A percentile compares a stretch with the other conserved stretches of the same genome.
Conservation (phyloP, 2,113 vertebrate species). For the Protobothrops mucrosquamatus region DNA sequence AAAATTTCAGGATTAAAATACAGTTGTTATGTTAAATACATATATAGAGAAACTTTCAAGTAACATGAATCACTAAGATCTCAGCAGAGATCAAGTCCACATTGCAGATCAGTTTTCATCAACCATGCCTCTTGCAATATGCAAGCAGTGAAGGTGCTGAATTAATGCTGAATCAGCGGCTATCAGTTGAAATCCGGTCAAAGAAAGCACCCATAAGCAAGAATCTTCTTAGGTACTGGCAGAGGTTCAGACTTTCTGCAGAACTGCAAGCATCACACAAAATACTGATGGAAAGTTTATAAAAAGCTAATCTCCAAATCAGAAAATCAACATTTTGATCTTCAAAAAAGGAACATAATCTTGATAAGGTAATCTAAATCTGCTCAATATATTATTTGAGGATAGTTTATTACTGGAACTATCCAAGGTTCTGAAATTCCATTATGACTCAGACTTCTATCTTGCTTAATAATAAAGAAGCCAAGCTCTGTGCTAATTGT, state of each 20-base stretch:
- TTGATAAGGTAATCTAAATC: not conserved
- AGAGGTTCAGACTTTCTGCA: not conserved
- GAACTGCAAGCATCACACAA: not conserved
- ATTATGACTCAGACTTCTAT: not conserved
- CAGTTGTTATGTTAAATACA: not conserved
- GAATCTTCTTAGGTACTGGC: not conserved
- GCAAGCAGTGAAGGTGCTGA: not conserved
- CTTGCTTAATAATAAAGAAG: not conserved
- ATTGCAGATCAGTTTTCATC: not conserved
- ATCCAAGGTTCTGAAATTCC: not conserved
- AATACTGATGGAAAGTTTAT: no score
- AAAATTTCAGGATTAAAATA: conserved; percentile 39
- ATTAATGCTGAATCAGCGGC: not conserved
- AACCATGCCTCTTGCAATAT: not conserved
- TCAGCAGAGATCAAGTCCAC: not conserved
- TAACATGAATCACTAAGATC: not conserved
- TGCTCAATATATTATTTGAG: not conserved
- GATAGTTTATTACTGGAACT: not conserved
- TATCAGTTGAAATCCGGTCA: not conserved
- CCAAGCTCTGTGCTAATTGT: not conserved
- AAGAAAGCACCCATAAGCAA: not conserved
- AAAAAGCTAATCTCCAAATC: not conserved
- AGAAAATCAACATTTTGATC: not conserved
- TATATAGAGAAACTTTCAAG: not conserved
- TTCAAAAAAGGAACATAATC: not conserved